Evolutionary conservation across 2,888 invertebrate genomes (phyloP).

Genomic region (Agrilus cyanescens): DNA sequence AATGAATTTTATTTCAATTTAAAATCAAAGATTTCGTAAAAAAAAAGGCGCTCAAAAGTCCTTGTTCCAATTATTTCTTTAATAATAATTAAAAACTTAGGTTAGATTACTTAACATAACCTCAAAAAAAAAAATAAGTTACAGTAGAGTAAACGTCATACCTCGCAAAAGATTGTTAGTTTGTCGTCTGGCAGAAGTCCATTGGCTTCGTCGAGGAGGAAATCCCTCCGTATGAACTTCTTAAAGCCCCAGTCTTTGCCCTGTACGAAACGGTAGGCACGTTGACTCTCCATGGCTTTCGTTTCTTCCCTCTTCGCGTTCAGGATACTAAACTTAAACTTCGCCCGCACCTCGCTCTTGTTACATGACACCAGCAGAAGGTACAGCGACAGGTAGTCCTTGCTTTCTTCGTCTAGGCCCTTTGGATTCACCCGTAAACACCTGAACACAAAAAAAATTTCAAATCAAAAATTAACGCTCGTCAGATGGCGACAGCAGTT

Average conservation of each 20-base stretch:
- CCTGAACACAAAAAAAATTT: constrained; percentile 38
- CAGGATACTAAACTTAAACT: constrained; percentile 99
- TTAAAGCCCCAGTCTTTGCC: constrained; percentile 99
- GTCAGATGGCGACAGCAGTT: too few species aligned
- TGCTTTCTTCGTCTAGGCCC: constrained; percentile 99
- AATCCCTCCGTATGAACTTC: constrained; percentile 98
- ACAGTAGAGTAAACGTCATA: constrained; percentile 31
- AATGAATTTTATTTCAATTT: too few species aligned
- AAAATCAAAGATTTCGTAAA: too few species aligned
- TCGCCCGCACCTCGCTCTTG: constrained; percentile 99
- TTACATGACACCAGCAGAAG: constrained; percentile 98
- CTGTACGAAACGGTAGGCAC: constrained; percentile 99
- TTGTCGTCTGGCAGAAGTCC: constrained; percentile 97
- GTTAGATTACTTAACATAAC: not conserved
- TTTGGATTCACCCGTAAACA: constrained; percentile 99
- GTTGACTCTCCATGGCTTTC: constrained; percentile 95
- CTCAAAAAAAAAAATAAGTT: not conserved
- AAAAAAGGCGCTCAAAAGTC: too few species aligned
- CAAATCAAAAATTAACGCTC: too few species aligned
- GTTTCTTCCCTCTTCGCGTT: constrained; percentile 99
- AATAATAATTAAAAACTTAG: too few species aligned
- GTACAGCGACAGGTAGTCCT: constrained; percentile 98
- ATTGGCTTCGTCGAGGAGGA: constrained; percentile 96
- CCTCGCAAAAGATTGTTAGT: constrained; percentile 98
- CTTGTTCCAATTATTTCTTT: too few species aligned